Percentiles rank a stretch among this genome's conserved stretches.
phyloP scores from a whole-genome alignment of 2,888 invertebrate species.

The Cerastis leucographa region DNA sequence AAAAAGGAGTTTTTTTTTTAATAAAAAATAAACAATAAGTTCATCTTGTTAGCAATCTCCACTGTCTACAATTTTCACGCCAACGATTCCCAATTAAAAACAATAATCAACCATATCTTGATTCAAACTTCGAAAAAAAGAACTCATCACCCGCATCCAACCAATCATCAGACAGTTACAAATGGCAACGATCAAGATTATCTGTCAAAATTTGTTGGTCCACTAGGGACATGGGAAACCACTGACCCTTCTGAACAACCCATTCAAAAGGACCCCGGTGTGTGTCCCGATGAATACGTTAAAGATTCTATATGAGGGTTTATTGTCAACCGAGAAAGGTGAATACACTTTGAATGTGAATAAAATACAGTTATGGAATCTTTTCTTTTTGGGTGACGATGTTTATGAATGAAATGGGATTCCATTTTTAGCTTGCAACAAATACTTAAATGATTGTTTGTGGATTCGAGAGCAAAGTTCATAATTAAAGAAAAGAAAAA shows the following conservation, averaged over 20 bases:
- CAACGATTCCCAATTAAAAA: not conserved
- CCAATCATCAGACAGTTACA: constrained; percentile 41
- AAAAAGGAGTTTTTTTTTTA: not conserved
- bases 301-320: constrained; percentile 44
- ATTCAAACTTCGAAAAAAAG: constrained; percentile 40
- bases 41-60: not conserved
- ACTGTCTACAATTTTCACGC: not conserved
- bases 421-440: not conserved
- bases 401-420: constrained; percentile 7
- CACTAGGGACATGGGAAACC: constrained; percentile 48
- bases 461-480: not conserved
- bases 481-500: not conserved
- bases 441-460: not conserved
- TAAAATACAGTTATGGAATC: constrained; percentile 38
- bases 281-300: constrained; percentile 48
- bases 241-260: constrained; percentile 49
- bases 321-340: constrained; percentile 52
- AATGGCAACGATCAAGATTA: constrained; percentile 45
- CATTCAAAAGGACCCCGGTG: constrained; percentile 31
- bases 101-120: constrained; percentile 5
- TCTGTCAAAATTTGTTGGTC: constrained; percentile 41
- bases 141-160: constrained; percentile 48
- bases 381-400: not conserved
- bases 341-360: constrained; percentile 52
- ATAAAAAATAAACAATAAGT: not conserved